Evolutionary conservation across 2,888 invertebrate genomes (phyloP).

Genomic region (Calephelis perditalis): DNA sequence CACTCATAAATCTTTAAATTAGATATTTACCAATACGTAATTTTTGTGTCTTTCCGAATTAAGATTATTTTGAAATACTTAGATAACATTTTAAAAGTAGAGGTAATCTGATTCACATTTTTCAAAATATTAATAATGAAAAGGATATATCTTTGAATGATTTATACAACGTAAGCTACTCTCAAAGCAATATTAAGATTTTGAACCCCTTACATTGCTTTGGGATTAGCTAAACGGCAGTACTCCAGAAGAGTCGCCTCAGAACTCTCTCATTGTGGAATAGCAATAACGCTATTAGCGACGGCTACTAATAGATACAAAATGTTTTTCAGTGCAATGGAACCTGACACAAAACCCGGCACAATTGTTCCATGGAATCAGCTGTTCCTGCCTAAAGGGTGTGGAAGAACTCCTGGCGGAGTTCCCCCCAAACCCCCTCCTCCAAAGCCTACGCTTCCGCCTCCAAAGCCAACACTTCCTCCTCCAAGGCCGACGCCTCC

Average conservation of each 20-base stretch:
- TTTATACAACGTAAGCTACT: too few relatives aligned
- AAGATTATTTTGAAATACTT: too few relatives aligned
- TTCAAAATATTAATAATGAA: too few relatives aligned
- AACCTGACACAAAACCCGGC: constrained; percentile 31
- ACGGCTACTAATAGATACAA: neutral
- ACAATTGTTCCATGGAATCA: constrained; percentile 80
- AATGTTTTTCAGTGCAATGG: constrained; percentile 28
- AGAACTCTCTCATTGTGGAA: neutral
- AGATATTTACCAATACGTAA: too few relatives aligned
- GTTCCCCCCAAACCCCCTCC: constrained; percentile 56
- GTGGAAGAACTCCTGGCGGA: constrained; percentile 78
- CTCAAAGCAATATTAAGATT: too few relatives aligned
- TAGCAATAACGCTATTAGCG: neutral
- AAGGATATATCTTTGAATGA: too few relatives aligned
- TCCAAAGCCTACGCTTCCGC: constrained; percentile 36
- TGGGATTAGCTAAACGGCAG: too few relatives aligned
- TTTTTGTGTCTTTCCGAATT: too few relatives aligned
- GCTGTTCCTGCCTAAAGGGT: constrained; percentile 85
- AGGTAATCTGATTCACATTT: too few relatives aligned
- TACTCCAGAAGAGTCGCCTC: too few relatives aligned
- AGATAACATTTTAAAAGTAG: too few relatives aligned
- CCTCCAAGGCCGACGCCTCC: constrained; percentile 35
- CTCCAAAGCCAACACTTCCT: constrained; percentile 34
- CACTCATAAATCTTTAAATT: neutral
- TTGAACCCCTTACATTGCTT: too few relatives aligned